Conservation (phyloP, 2,113 vertebrate genomes). For the Morone saxatilis region DNA sequence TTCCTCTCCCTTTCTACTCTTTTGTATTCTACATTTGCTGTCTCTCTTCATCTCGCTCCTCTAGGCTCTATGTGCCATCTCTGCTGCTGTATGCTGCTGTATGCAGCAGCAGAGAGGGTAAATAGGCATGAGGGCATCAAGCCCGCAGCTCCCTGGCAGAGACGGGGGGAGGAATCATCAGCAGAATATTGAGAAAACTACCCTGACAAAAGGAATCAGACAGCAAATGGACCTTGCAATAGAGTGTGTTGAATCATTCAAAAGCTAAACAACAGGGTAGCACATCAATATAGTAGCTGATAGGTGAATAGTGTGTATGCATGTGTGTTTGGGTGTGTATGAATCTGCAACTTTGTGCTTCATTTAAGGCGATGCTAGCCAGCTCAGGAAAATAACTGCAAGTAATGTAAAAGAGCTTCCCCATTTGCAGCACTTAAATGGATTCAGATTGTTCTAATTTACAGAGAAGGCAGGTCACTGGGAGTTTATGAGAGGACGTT, state of each 20-base stretch:
- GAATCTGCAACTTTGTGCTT: constrained; percentile 35
- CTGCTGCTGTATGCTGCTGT: constrained; percentile 53
- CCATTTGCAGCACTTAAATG: constrained; percentile 25
- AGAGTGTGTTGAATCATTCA: constrained; percentile 71
- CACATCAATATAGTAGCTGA: constrained; percentile 29
- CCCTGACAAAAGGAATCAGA: constrained; percentile 61
- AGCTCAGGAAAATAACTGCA: constrained; percentile 29
- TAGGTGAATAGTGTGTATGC: constrained; percentile 27
- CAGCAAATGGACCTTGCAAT: constrained; percentile 69
- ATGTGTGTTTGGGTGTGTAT: constrained; percentile 19
- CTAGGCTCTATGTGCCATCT: constrained; percentile 53
- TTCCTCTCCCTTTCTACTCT: constrained; percentile 37
- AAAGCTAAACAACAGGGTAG: constrained; percentile 50
- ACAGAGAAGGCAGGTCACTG: constrained; percentile 3
- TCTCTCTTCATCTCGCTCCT: constrained; percentile 60
- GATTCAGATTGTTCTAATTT: constrained; percentile 24
- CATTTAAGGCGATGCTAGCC: constrained; percentile 13
- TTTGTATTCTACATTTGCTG: constrained; percentile 48
- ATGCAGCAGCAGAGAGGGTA: constrained; percentile 65
- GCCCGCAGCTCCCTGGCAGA: constrained; percentile 46
- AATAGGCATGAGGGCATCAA: constrained; percentile 68
- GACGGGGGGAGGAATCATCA: constrained; percentile 36
- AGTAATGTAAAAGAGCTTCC: constrained; percentile 9
- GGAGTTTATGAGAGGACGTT: constrained; percentile 12
- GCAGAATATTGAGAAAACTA: constrained; percentile 64